Evolutionary conservation across 2,113 vertebrate genomes (phyloP), one percentile per base, ranked within the genome.

Genomic region (Porphyrio hochstetteri): DNA sequence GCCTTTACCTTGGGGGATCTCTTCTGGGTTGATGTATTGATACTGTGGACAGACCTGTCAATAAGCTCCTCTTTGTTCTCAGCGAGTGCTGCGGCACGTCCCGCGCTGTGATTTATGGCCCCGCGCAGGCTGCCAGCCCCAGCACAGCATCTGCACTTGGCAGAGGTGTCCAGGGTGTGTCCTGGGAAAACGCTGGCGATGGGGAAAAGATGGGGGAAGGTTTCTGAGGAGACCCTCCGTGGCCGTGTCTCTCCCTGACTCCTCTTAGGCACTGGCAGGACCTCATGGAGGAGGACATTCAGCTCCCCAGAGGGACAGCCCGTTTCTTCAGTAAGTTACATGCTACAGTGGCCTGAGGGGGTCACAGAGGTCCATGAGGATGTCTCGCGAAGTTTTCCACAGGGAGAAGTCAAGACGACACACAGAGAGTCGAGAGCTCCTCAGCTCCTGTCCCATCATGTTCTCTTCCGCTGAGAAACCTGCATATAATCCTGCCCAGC

Each of bases 1-100:
- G 91, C 91, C 95, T 96, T 92, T 95, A 53, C 94, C 86, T 78
- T 92, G 77, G 57, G 81, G 95, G 84, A 82, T 85, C 55, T 95
- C 56, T 80, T 48, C 48, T 84, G 77, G 44, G 40, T 38, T 92
- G 92, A 76, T 85, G 53, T 56, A 84, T 35, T 31, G 90, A 40
- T 74, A 21, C 14, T 38, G 68, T 44, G 77, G 88, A 23, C 91
- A 93, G 95, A 90, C 16, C 86, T 94, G 94, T 94, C 93, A 65
- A n/a, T 86, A 6, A 9, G 48, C 61, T 77, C 33, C 82, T 55
- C 90, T 95, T 64, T 60, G 85, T 76, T 95, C 88, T 44, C 88
- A 46, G 88, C 25, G 9, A 64, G 71, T 72, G 93, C 92, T 56
- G 15, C 4, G 2, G 89, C 93, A 76, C 8, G 5, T 87, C 90